Evolutionary conservation across 2,797 vertebrate species (phyloP), one percentile per base, ranked within the genome.

Genomic region (Glyptemys insculpta): DNA sequence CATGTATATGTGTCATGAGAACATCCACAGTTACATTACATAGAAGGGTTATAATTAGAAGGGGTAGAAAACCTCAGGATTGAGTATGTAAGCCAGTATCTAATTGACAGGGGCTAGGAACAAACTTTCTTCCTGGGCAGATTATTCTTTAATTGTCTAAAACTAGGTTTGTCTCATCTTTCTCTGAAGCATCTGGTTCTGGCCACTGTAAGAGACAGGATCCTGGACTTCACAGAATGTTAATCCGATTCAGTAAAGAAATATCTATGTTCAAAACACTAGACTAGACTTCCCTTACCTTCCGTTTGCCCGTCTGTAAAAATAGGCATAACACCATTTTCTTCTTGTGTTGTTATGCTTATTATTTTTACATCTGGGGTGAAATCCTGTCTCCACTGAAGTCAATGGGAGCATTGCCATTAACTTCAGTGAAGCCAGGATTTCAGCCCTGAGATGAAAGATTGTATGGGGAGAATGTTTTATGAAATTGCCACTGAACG

Each of bases 361-460:
- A 3, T 49, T 94, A 83, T 94, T 94, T 72, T 54, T 91, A 12
- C 54, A 31, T 29, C 50, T 54, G 72, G 53, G 91, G 81, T 37
- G 65, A 95, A 93, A 93, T 89, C 54, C 65, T 54, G 29, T 72
- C 94, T 57, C 29, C 85, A 5, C 12, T 54, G 54, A 95, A 96
- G 83, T 19, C 87, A 44, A 86, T 53, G 41, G 93, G 53, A 78
- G 16, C 5, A 88, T 88, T 90, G 53, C 34, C 56, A 31, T 87
- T 92, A 37, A 47, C 53, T 85, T 80, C 41, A 72, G 79, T 19
- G 72, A n/a, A 65, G 62, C 23, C 91, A 34, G 16, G n/a, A 37
- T 91, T 85, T 94, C 83, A 91, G 57, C 83, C 15, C 76, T 47
- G 47, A 91, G 81, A 90, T 84, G 65, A 65, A 91, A 92, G 93